Base-by-base conservation (phyloP, 2,113 vertebrate species). In the Trematocara marginatum region DNA sequence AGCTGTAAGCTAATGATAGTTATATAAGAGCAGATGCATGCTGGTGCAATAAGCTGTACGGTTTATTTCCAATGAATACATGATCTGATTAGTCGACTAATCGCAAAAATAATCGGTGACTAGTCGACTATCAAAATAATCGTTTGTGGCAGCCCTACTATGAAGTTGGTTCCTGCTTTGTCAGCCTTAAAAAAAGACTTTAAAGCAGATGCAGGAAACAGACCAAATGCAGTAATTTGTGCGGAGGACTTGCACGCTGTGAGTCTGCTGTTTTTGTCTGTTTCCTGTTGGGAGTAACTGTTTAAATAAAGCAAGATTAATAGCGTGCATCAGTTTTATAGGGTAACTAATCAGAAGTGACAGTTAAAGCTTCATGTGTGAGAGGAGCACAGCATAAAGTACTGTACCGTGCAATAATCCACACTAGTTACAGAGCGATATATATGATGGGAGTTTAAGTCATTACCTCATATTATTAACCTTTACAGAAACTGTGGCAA, bases 231-330 rank as follows among this genome's bases (percentile, higher is more conserved):
- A 51, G 7, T 52, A 34, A 81, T 64, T 34, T 78, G 12, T 18
- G n/a, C 31, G 18, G 88, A 90, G 26, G 45, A 49, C 18, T 12
- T 40, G 34, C 6, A 66, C 0, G 3, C 71, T 76, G 71, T 31
- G 42, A 7, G 45, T 94, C 84, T 78, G 78, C 42, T 49, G 23
- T 86, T 90, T 89, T 51, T 66, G 83, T 54, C 71, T 83, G 71
- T 29, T 31, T 49, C 54, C 83, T 76, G 54, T 76, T 64, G 66
- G 88, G 81, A 20, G 52, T 66, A 85, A 86, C 52, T 81, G 82
- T 66, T 80, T 84, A 87, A 59, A 80, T 78, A 87, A 88, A 89
- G 47, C 78, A 78, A 90, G 80, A 88, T 92, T 92, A 85, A 64
- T 74, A 35, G 81, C 57, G 0, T 6, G 8, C 26, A 7, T 79